phyloP scores from a whole-genome alignment of 2,797 vertebrate genomes.

The Poecile montanus region DNA sequence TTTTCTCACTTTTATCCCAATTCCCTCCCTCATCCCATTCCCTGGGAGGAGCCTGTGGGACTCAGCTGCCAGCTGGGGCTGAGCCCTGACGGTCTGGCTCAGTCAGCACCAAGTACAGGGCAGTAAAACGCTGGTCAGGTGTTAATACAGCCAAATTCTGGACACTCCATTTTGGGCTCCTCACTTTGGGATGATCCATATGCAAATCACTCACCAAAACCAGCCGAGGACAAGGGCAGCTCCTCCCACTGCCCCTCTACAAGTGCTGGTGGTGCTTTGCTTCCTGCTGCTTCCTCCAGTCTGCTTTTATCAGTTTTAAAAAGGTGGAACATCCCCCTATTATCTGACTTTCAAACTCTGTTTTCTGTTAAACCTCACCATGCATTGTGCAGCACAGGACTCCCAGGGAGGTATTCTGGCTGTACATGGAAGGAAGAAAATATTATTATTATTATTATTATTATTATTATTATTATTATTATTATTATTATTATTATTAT shows the following conservation, averaged over 20 bases:
- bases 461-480: no score
- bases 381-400: not conserved
- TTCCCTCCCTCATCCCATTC: not conserved
- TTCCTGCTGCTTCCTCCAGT: not conserved
- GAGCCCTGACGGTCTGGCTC: not conserved
- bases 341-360: not conserved
- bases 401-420: not conserved
- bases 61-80: not conserved
- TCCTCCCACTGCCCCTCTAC: not conserved
- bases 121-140: fast-evolving
- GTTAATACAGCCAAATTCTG: not conserved
- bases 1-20: not conserved
- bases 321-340: not conserved
- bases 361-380: not conserved
- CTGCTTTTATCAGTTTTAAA: not conserved
- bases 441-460: no score
- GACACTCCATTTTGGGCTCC: not conserved
- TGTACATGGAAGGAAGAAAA: not conserved
- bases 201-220: not conserved
- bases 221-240: not conserved
- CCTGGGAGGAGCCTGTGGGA: not conserved
- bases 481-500: no score
- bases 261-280: not conserved
- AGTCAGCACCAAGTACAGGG: not conserved
- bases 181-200: not conserved